Evolutionary conservation across 2,113 vertebrate genomes (phyloP), one percentile per base, ranked within the genome.

Genomic region (Garra rufa): DNA sequence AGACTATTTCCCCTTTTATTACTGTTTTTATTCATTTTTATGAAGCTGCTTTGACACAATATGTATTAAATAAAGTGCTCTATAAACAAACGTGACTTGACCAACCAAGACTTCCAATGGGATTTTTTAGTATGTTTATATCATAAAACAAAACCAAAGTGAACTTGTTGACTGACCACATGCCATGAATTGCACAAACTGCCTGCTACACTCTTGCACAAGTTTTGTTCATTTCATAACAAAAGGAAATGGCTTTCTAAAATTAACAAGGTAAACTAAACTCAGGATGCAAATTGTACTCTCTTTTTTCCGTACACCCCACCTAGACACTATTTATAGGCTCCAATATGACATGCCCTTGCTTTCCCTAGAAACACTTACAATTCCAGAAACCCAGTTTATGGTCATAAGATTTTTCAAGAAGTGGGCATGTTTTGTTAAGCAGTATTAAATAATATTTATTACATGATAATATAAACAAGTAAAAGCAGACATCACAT

Each of bases 231-330:
- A 93, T 94, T 88, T 92, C 85, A 75, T 89, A 91, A 92, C 89
- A 89, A 93, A 91, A 92, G 93, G 92, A 95, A 94, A 95, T 94
- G 86, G 92, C 92, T 90, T 91, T 94, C 93, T 91, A 94, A 93
- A 92, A 92, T 94, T 94, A 95, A 83, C 79, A 41, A 88, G 86
- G 88, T 93, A 89, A 94, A 93, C 85, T 91, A 91, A 83, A 91
- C 91, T 92, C 93, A 94, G 94, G 94, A 94, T 93, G 93, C 91
- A 92, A 93, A 94, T 92, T 89, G 85, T 91, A 93, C 90, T 92
- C 93, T 93, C 92, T 90, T 92, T 92, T 93, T 90, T 89, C 90
- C 89, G 73, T 55, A 75, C 88, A 90, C 90, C 91, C 92, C 91
- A 92, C 92, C 93, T 91, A 88, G 41, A 26, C 74, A 46, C 13